Conservation (phyloP, 2,113 vertebrate genomes). For the Pyxicephalus adspersus region DNA sequence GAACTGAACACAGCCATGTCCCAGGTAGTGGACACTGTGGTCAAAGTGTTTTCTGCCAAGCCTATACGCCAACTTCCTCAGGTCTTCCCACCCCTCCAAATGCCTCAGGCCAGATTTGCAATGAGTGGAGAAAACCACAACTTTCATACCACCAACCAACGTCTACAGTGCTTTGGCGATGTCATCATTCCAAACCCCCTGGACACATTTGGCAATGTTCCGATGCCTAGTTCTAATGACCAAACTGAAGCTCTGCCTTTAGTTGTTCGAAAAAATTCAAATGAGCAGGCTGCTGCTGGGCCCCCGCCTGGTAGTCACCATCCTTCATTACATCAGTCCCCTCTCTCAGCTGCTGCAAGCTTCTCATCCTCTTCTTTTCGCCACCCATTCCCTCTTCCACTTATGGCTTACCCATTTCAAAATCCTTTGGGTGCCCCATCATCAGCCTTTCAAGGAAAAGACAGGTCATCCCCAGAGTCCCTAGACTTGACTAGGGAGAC, state of each 20-base stretch:
- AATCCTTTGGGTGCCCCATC: slow-evolving; percentile 85
- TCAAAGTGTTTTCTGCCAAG: slow-evolving; percentile 94
- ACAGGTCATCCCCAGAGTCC: slow-evolving; percentile 89
- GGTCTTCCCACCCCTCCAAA: slow-evolving; percentile 89
- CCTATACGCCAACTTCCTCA: slow-evolving; percentile 86
- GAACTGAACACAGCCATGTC: slow-evolving; percentile 97
- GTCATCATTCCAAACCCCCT: slow-evolving; percentile 93
- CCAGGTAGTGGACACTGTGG: slow-evolving; percentile 96
- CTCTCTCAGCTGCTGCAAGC: slow-evolving; percentile 85
- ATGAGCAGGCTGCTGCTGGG: slow-evolving; percentile 81
- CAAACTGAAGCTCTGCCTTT: slow-evolving; percentile 96
- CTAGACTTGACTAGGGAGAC: slow-evolving; percentile 94
- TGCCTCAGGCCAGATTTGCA: slow-evolving; percentile 82
- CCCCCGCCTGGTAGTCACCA: slow-evolving; percentile 85
- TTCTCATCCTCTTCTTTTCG: slow-evolving; percentile 95
- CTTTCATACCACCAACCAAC: slow-evolving; percentile 92
- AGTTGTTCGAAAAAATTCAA: slow-evolving; percentile 93
- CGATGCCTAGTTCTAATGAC: slow-evolving; percentile 84
- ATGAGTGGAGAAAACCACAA: slow-evolving; percentile 91
- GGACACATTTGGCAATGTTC: slow-evolving; percentile 87
- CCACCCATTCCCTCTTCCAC: slow-evolving; percentile 92
- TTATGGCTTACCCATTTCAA: slow-evolving; percentile 98
- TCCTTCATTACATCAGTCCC: slow-evolving; percentile 88
- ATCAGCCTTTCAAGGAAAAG: slow-evolving; percentile 84
- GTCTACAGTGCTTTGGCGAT: slow-evolving; percentile 95